Conservation (phyloP, 2,113 vertebrate genomes). For the Oxyura jamaicensis region DNA sequence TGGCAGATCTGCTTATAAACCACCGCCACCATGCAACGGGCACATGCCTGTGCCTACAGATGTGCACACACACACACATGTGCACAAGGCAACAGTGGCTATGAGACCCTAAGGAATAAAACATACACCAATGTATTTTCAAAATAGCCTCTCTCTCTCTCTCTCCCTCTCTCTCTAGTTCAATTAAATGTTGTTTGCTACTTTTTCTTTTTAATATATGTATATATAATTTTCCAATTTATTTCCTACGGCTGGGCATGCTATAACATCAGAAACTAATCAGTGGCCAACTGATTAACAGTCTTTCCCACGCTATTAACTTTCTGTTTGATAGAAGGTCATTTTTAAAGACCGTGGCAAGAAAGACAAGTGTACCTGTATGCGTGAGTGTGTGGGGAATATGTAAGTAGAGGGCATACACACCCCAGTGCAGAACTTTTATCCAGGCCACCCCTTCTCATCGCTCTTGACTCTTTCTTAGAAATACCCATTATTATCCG, state of each 20-base stretch:
- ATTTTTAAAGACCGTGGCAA: conserved; percentile 3
- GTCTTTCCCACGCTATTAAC: conserved; percentile 36
- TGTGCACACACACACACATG: neutral
- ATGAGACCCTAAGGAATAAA: neutral
- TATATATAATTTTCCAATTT: neutral
- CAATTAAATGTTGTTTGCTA: neutral
- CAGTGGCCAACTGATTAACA: conserved; percentile 48
- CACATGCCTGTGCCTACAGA: neutral
- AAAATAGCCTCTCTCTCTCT: neutral
- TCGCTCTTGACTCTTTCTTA: neutral
- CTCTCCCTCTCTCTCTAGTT: conserved; percentile 19
- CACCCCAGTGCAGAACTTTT: neutral
- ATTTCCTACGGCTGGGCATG: neutral
- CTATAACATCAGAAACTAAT: conserved; percentile 52
- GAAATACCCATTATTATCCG: conserved; percentile 54
- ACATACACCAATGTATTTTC: neutral
- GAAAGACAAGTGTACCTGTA: neutral
- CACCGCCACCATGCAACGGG: neutral
- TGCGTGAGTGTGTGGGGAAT: neutral
- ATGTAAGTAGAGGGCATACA: neutral
- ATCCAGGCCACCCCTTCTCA: neutral
- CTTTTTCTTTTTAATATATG: too few relatives aligned
- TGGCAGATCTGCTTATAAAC: neutral
- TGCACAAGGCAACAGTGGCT: neutral
- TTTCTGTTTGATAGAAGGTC: conserved; percentile 26